A percentile compares a stretch with the other conserved stretches of the same genome.
phyloP scores from a whole-genome alignment of 2,113 vertebrate genomes.

The Penelope pileata region DNA sequence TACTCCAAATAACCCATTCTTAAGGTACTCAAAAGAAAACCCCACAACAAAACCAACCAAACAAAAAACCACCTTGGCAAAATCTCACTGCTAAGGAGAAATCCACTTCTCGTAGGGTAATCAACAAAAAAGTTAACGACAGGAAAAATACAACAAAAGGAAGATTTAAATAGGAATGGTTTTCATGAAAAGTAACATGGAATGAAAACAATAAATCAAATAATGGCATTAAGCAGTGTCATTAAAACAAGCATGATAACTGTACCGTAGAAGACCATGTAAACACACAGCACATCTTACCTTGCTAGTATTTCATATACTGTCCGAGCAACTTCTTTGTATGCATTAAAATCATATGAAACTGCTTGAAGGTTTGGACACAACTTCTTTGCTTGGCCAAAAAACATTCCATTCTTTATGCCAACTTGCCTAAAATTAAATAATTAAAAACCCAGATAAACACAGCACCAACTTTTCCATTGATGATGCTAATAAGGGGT shows the following conservation, averaged over 20 bases:
- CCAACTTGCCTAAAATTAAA: constrained; percentile 85
- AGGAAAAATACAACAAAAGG: background rate
- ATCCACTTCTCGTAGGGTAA: background rate
- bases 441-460: background rate
- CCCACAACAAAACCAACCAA: background rate
- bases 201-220: background rate
- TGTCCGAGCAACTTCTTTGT: constrained; percentile 90
- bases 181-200: background rate
- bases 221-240: background rate
- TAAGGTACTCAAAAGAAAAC: background rate
- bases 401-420: constrained; percentile 97
- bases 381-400: constrained; percentile 92
- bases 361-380: constrained; percentile 92
- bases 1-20: background rate
- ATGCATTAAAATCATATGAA: constrained; percentile 92
- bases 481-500: background rate
- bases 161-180: background rate
- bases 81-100: background rate
- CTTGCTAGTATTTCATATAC: constrained; percentile 94
- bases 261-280: background rate
- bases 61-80: background rate
- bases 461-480: background rate
- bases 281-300: constrained; percentile 66
- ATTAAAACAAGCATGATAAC: background rate
- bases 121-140: background rate